A percentile compares a stretch with the other conserved stretches of the same genome.
Evolutionary conservation across 2,797 vertebrate genomes (phyloP).

Genomic region (Pelobates cultripes): DNA sequence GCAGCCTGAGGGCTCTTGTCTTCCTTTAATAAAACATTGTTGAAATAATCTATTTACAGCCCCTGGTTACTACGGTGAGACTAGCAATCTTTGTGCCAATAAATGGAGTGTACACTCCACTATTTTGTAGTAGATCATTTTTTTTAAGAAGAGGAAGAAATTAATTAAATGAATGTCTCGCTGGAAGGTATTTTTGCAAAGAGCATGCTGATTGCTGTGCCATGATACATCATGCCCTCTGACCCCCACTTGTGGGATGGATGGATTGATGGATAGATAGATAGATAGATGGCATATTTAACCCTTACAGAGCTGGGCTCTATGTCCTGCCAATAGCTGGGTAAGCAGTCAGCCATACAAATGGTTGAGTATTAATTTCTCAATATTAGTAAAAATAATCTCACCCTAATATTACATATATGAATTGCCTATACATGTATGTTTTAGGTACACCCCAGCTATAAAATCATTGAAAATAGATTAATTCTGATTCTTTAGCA

Average conservation of each 20-base stretch:
- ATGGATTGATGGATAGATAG: neutral
- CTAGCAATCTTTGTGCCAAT: constrained; percentile 82
- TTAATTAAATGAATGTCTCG: constrained; percentile 74
- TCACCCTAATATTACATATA: too few species aligned
- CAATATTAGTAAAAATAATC: too few species aligned
- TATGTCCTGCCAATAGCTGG: too few species aligned
- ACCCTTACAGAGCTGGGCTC: too few species aligned
- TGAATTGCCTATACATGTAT: too few species aligned
- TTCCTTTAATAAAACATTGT: constrained; percentile 95
- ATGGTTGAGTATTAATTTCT: too few species aligned
- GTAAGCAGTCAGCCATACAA: too few species aligned
- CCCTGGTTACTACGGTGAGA: constrained; percentile 84
- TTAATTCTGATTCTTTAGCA: too few species aligned
- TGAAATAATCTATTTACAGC: constrained; percentile 93
- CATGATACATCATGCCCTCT: constrained; percentile 52
- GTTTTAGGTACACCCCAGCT: too few species aligned
- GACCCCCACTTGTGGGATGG: constrained; percentile 1
- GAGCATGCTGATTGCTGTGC: constrained; percentile 67
- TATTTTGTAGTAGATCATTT: constrained; percentile 85
- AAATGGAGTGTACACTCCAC: constrained; percentile 82
- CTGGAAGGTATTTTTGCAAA: constrained; percentile 76
- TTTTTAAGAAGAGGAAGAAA: constrained; percentile 72
- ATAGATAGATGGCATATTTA: too few species aligned
- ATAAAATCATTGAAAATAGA: too few species aligned
- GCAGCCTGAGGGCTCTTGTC: constrained; percentile 91